Conservation (phyloP, 2,888 invertebrate species). For the Euproctis similis region DNA sequence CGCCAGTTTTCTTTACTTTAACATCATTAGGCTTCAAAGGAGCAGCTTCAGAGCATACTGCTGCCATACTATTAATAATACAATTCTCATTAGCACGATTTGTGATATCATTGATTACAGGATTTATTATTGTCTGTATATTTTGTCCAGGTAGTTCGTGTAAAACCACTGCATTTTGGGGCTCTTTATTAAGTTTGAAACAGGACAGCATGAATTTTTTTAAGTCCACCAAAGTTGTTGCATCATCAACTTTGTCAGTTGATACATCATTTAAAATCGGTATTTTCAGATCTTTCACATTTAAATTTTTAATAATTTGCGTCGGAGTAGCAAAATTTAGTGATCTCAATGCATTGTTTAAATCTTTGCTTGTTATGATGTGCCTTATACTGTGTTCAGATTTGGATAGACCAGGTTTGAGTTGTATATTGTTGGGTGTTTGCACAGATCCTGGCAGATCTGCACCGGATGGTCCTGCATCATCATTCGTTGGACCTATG, state of each 20-base stretch:
- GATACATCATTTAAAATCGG: slow-evolving; percentile 32
- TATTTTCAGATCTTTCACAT: slow-evolving; percentile 42
- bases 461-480: slow-evolving; percentile 55
- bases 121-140: slow-evolving; percentile 24
- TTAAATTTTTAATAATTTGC: slow-evolving; percentile 28
- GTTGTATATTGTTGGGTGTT: slow-evolving; percentile 19
- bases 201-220: slow-evolving; percentile 60
- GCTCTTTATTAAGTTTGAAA: slow-evolving; percentile 49
- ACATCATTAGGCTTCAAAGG: slow-evolving; percentile 38
- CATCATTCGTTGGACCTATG: slow-evolving; percentile 26
- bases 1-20: slow-evolving; percentile 35
- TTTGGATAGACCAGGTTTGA: slow-evolving; percentile 53
- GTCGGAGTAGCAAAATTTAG: slow-evolving; percentile 39
- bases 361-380: slow-evolving; percentile 52
- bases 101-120: neutral
- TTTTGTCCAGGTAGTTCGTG: slow-evolving; percentile 35
- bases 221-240: slow-evolving; percentile 46
- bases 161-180: slow-evolving; percentile 19
- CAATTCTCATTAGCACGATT: neutral
- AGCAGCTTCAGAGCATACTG: slow-evolving; percentile 26
- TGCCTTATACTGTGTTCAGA: slow-evolving; percentile 61
- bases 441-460: slow-evolving; percentile 49
- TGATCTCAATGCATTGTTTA: slow-evolving; percentile 53
- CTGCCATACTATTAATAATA: neutral
- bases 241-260: slow-evolving; percentile 27